Evolutionary conservation across 92 coral and sea anemone species (phyloP), one percentile per base, ranked within the genome.

Genomic region (Diadumene lineata): DNA sequence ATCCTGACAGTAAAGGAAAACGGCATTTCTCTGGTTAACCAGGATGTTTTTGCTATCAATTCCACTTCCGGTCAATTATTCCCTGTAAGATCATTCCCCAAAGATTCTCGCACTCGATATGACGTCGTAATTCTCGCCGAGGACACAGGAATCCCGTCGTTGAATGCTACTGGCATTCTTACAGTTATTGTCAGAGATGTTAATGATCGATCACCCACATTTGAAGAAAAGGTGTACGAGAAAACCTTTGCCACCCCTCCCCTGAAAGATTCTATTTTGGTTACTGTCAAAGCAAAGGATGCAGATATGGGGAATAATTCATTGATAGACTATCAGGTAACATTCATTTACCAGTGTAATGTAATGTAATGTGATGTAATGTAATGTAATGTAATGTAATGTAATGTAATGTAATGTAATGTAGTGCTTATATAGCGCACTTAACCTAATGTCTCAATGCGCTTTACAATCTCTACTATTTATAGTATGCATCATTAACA

Each of bases 121-220:
- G 46, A 62, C 43, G 48, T 83, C 11, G 9, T 53, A 29, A 70
- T 83, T 15, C 33, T 61, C 19, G 87, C 79, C 4, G 31, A 53
- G n/a, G 87, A 83, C 53, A 21, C 27, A 28, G 87, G 83, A 1
- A 26, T 23, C 2, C 79, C 87, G 11, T 70, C 75, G 30, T 17
- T 70, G 22, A 73, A 74, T 17, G 31, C 85, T 38, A 23, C 17
- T 15, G 60, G 58, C 16, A 71, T 15, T 23, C 57, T 73, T 25
- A 32, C 79, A 6, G 64, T 81, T 51, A 61, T 33, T 50, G 80
- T 81, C 11, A 58, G 44, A 11, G 85, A 81, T 53, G 72, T 38
- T 27, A 79, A 79, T 58, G 84, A 79, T 46, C 15, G 50, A 33
- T 19, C 62, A 22, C 84, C 84, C 18, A 23, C 9, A 46, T 79